Percentiles rank a stretch among this genome's conserved stretches.
phyloP scores from a whole-genome alignment of 2,797 vertebrate genomes.

The Coregonus suidteri region DNA sequence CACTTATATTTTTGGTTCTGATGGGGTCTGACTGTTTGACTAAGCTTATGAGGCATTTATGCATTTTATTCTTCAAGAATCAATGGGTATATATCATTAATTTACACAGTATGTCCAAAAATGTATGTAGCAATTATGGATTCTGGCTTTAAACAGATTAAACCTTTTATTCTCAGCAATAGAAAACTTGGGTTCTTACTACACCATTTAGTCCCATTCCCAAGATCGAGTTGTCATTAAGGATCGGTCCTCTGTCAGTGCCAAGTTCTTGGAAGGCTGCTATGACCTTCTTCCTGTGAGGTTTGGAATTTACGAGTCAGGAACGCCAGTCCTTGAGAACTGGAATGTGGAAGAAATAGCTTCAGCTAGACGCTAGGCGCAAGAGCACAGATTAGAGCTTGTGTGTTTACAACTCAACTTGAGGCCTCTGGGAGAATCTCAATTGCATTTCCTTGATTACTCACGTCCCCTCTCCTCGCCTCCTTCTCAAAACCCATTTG shows the following conservation, averaged over 20 bases:
- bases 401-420: conserved; percentile 49
- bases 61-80: too few species aligned
- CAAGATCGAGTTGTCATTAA: not conserved
- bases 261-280: conserved; percentile 48
- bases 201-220: conserved; percentile 3
- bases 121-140: too few species aligned
- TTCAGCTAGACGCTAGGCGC: conserved; percentile 54
- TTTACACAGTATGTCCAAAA: too few species aligned
- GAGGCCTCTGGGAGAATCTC: not conserved
- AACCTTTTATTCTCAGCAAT: not conserved
- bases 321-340: conserved; percentile 47
- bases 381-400: conserved; percentile 22
- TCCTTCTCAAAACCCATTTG: too few species aligned
- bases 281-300: conserved; percentile 66
- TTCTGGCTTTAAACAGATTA: too few species aligned
- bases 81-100: too few species aligned
- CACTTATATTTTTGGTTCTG: too few species aligned
- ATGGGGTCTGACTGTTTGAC: too few species aligned
- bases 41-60: too few species aligned
- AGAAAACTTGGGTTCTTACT: not conserved
- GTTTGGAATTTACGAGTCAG: conserved; percentile 64
- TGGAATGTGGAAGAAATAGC: conserved; percentile 61
- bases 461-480: too few species aligned
- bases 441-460: too few species aligned
- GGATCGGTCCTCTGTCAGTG: conserved; percentile 25